Percentiles rank a stretch among this genome's conserved stretches.
Evolutionary conservation across 1,140 invertebrate genomes (phyloP).

Genomic region (Heterodera carotae): DNA sequence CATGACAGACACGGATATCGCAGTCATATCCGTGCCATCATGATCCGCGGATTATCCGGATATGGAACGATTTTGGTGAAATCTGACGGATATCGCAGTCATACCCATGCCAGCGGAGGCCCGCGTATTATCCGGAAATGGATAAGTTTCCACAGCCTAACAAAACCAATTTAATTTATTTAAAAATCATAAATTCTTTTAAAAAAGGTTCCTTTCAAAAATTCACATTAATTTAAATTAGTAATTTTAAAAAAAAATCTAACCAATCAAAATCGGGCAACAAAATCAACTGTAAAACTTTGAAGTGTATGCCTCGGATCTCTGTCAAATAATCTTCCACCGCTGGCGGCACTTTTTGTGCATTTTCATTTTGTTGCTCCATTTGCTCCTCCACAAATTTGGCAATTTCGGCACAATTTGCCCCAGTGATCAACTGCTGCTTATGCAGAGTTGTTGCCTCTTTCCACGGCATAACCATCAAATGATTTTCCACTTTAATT

Average conservation of each 20-base stretch:
- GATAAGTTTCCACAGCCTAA: too few relatives aligned
- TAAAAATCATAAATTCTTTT: too few relatives aligned
- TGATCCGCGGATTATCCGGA: too few relatives aligned
- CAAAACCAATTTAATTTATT: too few relatives aligned
- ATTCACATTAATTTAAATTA: neutral
- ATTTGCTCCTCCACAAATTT: conserved; percentile 1
- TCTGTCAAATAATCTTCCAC: neutral
- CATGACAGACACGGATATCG: too few relatives aligned
- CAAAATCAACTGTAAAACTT: neutral
- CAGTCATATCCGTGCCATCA: too few relatives aligned
- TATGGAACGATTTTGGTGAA: too few relatives aligned
- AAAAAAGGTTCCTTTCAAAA: too few relatives aligned
- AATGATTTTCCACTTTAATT: neutral
- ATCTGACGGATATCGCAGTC: too few relatives aligned
- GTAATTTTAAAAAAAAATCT: neutral
- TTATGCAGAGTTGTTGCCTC: neutral
- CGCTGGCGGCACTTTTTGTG: neutral
- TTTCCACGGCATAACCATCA: neutral
- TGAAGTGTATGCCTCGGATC: neutral
- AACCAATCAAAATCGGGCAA: neutral
- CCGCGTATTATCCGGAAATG: too few relatives aligned
- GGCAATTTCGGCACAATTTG: conserved; percentile 7
- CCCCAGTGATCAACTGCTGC: neutral
- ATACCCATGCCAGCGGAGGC: too few relatives aligned
- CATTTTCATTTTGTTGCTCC: neutral